Evolutionary conservation across 2,797 vertebrate genomes (phyloP), one percentile per base, ranked within the genome.

Genomic region (Falco cherrug): DNA sequence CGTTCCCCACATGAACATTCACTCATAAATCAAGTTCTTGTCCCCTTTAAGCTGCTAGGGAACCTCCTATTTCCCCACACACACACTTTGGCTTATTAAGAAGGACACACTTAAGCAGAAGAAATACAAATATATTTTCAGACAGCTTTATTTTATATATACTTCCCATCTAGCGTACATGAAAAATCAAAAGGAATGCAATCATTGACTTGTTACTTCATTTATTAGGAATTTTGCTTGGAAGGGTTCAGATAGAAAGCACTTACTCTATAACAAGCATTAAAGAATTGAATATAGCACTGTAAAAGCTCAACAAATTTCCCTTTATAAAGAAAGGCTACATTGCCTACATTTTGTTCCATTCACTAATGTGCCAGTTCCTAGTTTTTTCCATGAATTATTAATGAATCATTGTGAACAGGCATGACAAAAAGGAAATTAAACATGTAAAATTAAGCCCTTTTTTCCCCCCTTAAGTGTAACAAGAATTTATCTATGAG

Each of bases 371-470:
- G 51, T 53, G 53, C 16, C 61, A 50, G 43, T 85, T 84, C 74
- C 47, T 17, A 50, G 39, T 4, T 79, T 68, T 47, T 31, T 0
- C 33, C 67, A 90, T 95, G 35, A 95, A 94, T 95, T 97, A 95
- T 95, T 95, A 87, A 90, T 91, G 83, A 94, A 87, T 39, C 69
- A 48, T 54, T 87, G 71, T 76, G 76, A 88, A 60, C 15, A 78
- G 35, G 63, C 67, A 87, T 59, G 6, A 50, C 47, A 28, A 95
- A 80, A 87, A 71, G 35, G 50, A 88, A 88, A 95, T 48, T 91
- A 89, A 90, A 57, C 61, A 81, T 3, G 15, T 37, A 75, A 95
- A 96, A 86, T 77, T 37, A 89, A 90, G 45, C 51, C 69, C 80
- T 82, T 60, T 16, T 29, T 26, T 26, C 4, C 16, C 6, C 11